phyloP scores from a whole-genome alignment of 1,140 invertebrate species.

The Choristoneura fumiferana region DNA sequence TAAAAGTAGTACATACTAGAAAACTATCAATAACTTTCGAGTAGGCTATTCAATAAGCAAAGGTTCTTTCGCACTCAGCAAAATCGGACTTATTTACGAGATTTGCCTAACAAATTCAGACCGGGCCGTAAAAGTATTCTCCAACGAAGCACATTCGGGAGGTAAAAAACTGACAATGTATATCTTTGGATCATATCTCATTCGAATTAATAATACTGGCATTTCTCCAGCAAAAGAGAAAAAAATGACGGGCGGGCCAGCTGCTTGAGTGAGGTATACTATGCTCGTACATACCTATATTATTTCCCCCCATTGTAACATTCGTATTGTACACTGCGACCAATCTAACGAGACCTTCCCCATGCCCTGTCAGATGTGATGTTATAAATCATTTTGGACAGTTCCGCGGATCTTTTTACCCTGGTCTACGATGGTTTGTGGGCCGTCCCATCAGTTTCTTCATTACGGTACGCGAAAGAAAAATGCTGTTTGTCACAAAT shows the following conservation, averaged over 20 bases:
- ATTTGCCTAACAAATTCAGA: background rate
- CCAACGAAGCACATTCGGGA: background rate
- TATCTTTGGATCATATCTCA: slow-evolving; percentile 15
- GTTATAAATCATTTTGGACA: slow-evolving; percentile 6
- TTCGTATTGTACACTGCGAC: slow-evolving; percentile 12
- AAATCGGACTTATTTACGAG: background rate
- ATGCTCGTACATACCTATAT: slow-evolving; percentile 12
- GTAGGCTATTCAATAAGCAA: background rate
- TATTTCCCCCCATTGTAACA: slow-evolving; percentile 10
- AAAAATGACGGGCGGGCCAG: slow-evolving; percentile 13
- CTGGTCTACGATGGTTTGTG: slow-evolving; percentile 3
- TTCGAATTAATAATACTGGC: slow-evolving; percentile 19
- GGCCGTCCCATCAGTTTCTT: slow-evolving; percentile 18
- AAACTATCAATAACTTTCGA: background rate
- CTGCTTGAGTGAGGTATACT: slow-evolving; percentile 5
- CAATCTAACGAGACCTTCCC: background rate
- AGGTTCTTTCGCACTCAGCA: background rate
- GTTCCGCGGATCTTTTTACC: background rate
- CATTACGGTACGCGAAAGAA: slow-evolving; percentile 17
- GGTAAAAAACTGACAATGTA: slow-evolving; percentile 6
- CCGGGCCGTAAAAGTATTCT: background rate
- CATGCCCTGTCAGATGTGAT: background rate
- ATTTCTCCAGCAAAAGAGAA: slow-evolving; percentile 10
- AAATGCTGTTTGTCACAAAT: slow-evolving; percentile 18
- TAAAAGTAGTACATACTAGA: background rate